Evolutionary conservation across 2,797 vertebrate genomes (phyloP).

Genomic region (Cyclura pinguis): DNA sequence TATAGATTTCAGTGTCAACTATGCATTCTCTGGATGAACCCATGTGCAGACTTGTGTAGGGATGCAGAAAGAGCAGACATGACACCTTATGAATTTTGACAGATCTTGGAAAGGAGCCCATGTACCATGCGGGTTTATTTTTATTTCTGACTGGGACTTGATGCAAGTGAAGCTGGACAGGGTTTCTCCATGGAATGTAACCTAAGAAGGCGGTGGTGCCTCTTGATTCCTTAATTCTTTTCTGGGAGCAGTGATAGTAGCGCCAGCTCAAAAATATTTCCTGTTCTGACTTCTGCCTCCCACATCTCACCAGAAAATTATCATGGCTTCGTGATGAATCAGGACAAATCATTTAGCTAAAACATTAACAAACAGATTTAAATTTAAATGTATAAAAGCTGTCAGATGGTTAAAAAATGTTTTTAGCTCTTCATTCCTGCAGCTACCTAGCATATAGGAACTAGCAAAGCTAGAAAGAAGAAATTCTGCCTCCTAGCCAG

Average conservation of each 20-base stretch:
- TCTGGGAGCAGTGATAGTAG: not conserved
- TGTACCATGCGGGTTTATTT: conserved; percentile 70
- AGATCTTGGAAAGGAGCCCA: conserved; percentile 37
- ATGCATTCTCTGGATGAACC: not conserved
- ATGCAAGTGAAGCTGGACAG: conserved; percentile 45
- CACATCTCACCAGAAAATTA: not conserved
- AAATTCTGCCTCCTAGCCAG: not conserved
- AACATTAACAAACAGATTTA: not conserved
- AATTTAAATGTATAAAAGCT: not conserved
- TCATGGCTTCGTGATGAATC: not conserved
- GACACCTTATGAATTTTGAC: not conserved
- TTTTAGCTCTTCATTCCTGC: not conserved
- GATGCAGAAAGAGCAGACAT: not conserved
- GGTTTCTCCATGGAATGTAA: conserved; percentile 61
- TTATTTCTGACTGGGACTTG: conserved; percentile 73
- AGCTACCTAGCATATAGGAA: not conserved
- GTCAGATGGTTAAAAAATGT: not conserved
- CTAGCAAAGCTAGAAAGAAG: not conserved
- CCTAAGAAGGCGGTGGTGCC: conserved; percentile 45
- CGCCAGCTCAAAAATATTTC: not conserved
- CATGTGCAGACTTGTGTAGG: not conserved
- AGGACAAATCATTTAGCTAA: not conserved
- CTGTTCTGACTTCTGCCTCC: not conserved
- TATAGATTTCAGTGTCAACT: not conserved
- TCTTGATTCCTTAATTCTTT: conserved; percentile 48